Evolutionary conservation across 2,888 invertebrate species (phyloP).

Genomic region (Lepidocyrtoides sp.): DNA sequence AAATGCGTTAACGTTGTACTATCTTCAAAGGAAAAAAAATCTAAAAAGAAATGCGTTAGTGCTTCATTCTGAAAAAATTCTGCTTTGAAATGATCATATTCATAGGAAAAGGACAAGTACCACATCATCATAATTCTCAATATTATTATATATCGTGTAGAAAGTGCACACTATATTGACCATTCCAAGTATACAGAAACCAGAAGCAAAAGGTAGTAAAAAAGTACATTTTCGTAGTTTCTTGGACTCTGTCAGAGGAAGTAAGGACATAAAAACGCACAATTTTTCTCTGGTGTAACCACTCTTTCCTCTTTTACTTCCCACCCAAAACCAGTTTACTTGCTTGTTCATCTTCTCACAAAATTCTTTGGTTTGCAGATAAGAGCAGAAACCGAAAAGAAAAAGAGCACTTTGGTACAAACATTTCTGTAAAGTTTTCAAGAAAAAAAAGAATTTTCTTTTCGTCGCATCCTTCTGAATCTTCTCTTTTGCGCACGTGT

Average conservation of each 20-base stretch:
- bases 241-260: background rate
- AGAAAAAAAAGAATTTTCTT: background rate
- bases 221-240: conserved; percentile 6
- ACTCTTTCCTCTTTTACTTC: background rate
- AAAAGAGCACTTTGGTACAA: background rate
- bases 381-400: background rate
- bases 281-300: background rate
- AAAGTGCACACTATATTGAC: conserved; percentile 11
- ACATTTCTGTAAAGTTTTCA: background rate
- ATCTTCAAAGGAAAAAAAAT: background rate
- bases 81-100: conserved; percentile 8
- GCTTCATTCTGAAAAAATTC: background rate
- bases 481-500: background rate
- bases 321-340: background rate
- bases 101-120: background rate
- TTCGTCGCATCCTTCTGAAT: background rate
- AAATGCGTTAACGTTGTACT: background rate
- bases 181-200: background rate
- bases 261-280: background rate
- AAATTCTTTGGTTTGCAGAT: background rate
- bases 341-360: background rate
- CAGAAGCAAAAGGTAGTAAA: background rate
- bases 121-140: background rate
- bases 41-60: background rate
- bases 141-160: background rate